phyloP scores from a whole-genome alignment of 2,888 invertebrate genomes.

The Drosophila prostipennis region DNA sequence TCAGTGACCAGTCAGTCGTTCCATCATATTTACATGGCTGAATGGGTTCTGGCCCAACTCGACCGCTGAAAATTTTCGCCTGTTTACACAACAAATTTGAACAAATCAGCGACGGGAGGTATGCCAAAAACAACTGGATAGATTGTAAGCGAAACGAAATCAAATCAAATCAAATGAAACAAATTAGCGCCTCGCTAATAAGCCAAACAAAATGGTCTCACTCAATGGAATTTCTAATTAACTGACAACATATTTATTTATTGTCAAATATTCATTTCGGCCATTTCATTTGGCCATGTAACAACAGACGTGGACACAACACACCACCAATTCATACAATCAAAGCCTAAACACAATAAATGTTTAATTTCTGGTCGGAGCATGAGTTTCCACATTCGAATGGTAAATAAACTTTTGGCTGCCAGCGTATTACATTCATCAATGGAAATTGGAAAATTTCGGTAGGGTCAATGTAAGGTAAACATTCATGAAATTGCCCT shows the following conservation, averaged over 20 bases:
- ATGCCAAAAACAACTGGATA: conserved; percentile 47
- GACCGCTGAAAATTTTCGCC: conserved; percentile 25
- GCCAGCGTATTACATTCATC: conserved; percentile 48
- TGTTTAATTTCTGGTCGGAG: conserved; percentile 51
- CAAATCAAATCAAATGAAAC: conserved; percentile 46
- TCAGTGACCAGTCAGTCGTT: conserved; percentile 4
- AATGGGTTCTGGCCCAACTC: conserved; percentile 32
- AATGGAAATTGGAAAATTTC: conserved; percentile 30
- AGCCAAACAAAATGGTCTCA: conserved; percentile 67
- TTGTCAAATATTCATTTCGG: conserved; percentile 60
- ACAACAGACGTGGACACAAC: conserved; percentile 19
- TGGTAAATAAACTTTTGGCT: conserved; percentile 50
- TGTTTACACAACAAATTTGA: conserved; percentile 65
- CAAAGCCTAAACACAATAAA: conserved; percentile 55
- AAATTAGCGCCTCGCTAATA: conserved; percentile 63
- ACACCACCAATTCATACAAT: conserved; percentile 19
- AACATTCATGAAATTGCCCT: conserved; percentile 32
- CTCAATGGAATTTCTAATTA: conserved; percentile 73
- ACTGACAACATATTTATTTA: conserved; percentile 73
- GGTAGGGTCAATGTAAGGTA: conserved; percentile 45
- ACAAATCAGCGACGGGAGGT: conserved; percentile 56
- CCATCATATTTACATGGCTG: conserved; percentile 32
- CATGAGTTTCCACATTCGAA: conserved; percentile 17
- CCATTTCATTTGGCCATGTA: conserved; percentile 56
- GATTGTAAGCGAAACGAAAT: conserved; percentile 43